Percentiles rank a stretch among this genome's conserved stretches.
These are phyloP conservation scores for Neodiprion pinetum DNA, from an alignment of 1,140 invertebrate genomes.

Conservation along the genomic window DNA sequence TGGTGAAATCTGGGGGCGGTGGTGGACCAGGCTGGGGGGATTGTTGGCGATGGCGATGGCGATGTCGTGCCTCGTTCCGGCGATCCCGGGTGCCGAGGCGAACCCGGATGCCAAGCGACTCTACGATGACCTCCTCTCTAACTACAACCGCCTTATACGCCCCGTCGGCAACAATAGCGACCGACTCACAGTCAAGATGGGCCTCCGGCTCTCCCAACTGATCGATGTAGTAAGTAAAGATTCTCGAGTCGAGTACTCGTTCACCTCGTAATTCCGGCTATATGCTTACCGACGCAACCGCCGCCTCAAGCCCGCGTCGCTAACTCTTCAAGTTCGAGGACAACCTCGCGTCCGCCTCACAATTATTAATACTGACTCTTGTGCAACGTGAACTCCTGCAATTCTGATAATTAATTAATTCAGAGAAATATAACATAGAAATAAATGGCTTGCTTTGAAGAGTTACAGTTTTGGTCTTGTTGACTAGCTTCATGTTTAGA, in stretches of 20 bases:
- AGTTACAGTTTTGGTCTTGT: no score
- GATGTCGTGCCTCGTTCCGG: constrained; percentile 64
- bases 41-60: constrained; percentile 66
- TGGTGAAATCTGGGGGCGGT: constrained; percentile 72
- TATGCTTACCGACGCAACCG: no score
- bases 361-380: no score
- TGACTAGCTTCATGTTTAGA: no score
- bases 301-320: no score
- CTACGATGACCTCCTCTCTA: constrained; percentile 93
- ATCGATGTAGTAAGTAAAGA: constrained; percentile 93
- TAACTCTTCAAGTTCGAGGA: no score
- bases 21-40: constrained; percentile 68
- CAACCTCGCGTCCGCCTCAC: no score
- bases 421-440: no score
- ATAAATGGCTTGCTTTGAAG: no score
- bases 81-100: constrained; percentile 62
- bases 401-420: no score
- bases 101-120: constrained; percentile 93
- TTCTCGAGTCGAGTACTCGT: constrained; percentile 8
- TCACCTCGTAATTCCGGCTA: no score
- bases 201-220: constrained; percentile 93
- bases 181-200: constrained; percentile 94
- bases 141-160: constrained; percentile 97
- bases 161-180: constrained; percentile 97
- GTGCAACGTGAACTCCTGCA: no score